Conservation (phyloP, 2,797 vertebrate genomes). For the Premnoplex brunnescens region DNA sequence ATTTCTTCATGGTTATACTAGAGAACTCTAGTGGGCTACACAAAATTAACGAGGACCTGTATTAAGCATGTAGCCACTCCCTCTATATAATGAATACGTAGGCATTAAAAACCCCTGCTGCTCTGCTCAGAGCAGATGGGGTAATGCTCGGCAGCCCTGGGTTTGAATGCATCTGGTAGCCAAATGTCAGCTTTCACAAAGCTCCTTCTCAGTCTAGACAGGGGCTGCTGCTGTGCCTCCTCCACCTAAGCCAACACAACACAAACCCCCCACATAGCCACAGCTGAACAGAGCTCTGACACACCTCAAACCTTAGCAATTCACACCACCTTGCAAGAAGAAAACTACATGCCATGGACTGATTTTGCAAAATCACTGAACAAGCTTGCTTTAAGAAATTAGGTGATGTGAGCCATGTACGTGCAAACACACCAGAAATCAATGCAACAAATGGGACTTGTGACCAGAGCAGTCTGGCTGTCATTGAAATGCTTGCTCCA, state of each 20-base stretch:
- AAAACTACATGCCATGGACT: not conserved
- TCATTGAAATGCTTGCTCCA: not conserved
- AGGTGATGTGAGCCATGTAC: not conserved
- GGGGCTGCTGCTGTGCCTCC: not conserved
- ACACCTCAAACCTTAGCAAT: not conserved
- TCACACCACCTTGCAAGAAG: not conserved
- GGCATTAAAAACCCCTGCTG: constrained; percentile 19
- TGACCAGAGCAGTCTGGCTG: not conserved
- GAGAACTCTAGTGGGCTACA: not conserved
- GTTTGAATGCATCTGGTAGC: constrained; percentile 19
- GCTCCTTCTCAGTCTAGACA: not conserved
- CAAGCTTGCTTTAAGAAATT: not conserved
- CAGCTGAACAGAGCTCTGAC: not conserved
- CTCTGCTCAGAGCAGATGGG: constrained; percentile 29
- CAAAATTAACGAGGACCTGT: constrained; percentile 5
- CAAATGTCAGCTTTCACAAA: constrained; percentile 18
- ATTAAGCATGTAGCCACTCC: not conserved
- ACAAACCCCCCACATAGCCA: accelerated
- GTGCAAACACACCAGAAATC: not conserved
- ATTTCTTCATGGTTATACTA: not conserved
- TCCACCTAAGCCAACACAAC: not conserved
- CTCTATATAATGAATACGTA: not conserved
- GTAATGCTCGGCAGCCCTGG: not conserved
- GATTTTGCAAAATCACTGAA: not conserved
- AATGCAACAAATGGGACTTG: not conserved